These are phyloP conservation scores for Aricia artaxerxes DNA, from an alignment of 2,888 invertebrate species.

Conservation along the genomic window DNA sequence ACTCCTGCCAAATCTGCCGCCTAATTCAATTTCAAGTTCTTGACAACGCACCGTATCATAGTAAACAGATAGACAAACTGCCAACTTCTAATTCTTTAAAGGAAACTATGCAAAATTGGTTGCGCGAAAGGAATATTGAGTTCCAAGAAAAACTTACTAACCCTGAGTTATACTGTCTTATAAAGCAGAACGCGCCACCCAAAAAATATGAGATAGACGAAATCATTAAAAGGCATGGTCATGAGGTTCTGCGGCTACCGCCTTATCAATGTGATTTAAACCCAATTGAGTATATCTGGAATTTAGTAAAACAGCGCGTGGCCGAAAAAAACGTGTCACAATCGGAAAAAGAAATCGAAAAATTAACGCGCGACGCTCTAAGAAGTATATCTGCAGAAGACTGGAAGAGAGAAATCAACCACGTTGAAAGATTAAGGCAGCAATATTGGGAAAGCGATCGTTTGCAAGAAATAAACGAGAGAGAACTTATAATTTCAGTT, in stretches of 20 bases:
- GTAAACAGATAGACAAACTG: slow-evolving; percentile 1
- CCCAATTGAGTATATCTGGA: slow-evolving; percentile 6
- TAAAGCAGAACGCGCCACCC: not conserved
- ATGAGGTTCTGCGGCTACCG: not conserved
- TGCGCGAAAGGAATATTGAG: slow-evolving; percentile 2
- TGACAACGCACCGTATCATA: slow-evolving; percentile 8
- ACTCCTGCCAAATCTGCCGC: slow-evolving; percentile 9
- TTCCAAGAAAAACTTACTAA: not conserved
- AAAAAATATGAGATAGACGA: not conserved
- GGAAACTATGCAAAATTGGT: slow-evolving; percentile 8
- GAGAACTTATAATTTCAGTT: too few relatives aligned
- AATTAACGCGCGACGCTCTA: not conserved
- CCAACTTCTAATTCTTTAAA: not conserved
- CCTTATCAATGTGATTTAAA: not conserved
- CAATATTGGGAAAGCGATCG: too few relatives aligned
- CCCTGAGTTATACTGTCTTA: not conserved
- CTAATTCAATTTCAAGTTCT: slow-evolving; percentile 5
- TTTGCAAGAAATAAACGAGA: too few relatives aligned
- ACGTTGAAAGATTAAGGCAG: not conserved
- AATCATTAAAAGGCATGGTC: not conserved
- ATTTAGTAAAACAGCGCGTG: not conserved
- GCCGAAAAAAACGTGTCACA: slow-evolving; percentile 1
- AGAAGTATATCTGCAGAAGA: not conserved
- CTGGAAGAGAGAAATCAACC: not conserved
- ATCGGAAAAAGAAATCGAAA: not conserved